Evolutionary conservation across 2,888 invertebrate species (phyloP).

Genomic region (Ceratothoa steindachneri): DNA sequence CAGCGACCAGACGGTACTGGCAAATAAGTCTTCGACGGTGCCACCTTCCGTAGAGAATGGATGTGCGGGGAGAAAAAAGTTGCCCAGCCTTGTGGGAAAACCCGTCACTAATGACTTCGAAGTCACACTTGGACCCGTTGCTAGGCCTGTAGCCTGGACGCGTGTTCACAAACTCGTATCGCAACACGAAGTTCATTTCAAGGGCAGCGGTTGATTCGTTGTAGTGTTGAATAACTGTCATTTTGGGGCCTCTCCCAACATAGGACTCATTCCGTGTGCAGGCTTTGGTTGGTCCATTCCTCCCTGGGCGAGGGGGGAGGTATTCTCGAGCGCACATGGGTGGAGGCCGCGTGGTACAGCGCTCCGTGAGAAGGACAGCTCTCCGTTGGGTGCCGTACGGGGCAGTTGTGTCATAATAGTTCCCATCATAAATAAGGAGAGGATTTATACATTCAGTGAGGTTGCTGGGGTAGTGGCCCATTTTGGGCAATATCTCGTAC

Average conservation of each 20-base stretch:
- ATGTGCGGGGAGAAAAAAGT: slow-evolving; percentile 36
- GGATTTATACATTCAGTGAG: slow-evolving; percentile 45
- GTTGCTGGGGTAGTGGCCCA: slow-evolving; percentile 39
- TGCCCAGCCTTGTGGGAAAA: slow-evolving; percentile 34
- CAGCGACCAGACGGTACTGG: slow-evolving; percentile 39
- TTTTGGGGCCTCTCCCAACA: slow-evolving; percentile 37
- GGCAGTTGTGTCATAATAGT: slow-evolving; percentile 31
- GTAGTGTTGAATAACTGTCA: slow-evolving; percentile 43
- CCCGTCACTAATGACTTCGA: slow-evolving; percentile 44
- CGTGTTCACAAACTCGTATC: slow-evolving; percentile 44
- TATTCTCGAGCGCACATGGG: slow-evolving; percentile 46
- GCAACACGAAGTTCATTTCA: slow-evolving; percentile 39
- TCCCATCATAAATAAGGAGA: slow-evolving; percentile 44
- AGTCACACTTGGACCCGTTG: slow-evolving; percentile 41
- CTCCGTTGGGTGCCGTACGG: slow-evolving; percentile 35
- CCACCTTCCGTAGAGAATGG: slow-evolving; percentile 43
- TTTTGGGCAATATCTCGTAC: slow-evolving; percentile 63
- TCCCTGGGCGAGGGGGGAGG: slow-evolving; percentile 23
- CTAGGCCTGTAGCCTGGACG: slow-evolving; percentile 43
- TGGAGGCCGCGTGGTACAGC: slow-evolving; percentile 37
- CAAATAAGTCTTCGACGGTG: slow-evolving; percentile 32
- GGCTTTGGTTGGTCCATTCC: slow-evolving; percentile 28
- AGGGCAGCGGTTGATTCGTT: slow-evolving; percentile 44
- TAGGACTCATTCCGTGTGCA: slow-evolving; percentile 44
- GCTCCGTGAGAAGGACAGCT: slow-evolving; percentile 31